Evolutionary conservation across 2,113 vertebrate genomes (phyloP).

Genomic region (Sylvilagus bachmani): DNA sequence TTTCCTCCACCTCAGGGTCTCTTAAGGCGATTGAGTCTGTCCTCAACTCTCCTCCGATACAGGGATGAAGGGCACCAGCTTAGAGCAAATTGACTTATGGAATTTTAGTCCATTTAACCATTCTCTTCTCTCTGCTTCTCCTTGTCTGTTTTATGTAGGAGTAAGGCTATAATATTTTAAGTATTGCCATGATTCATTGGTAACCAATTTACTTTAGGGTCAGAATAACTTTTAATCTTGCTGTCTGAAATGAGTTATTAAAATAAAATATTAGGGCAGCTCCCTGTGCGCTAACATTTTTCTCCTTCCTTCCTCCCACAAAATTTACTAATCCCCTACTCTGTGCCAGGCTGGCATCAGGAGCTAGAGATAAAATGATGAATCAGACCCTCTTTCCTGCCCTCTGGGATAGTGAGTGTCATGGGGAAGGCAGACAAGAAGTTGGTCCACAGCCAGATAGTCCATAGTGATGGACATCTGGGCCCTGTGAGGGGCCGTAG

Average conservation of each 20-base stretch:
- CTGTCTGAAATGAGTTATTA: conserved; percentile 46
- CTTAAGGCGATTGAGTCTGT: conserved; percentile 14
- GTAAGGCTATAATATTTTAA: not conserved
- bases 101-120: not conserved
- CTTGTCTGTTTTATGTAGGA: conserved; percentile 13
- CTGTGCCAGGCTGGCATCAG: not conserved
- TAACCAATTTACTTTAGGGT: conserved; percentile 55
- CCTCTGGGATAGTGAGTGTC: not conserved
- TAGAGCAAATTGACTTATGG: not conserved
- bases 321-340: not conserved
- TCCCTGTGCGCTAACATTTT: conserved; percentile 4
- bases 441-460: not conserved
- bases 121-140: conserved; percentile 22
- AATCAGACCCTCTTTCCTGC: not conserved
- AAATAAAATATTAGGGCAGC: conserved; percentile 60
- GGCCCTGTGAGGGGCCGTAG: not conserved
- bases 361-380: not conserved
- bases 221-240: conserved; percentile 64
- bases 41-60: conserved; percentile 38
- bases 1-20: not conserved
- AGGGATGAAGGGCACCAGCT: not conserved
- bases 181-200: not conserved
- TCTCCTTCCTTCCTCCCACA: not conserved
- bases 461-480: not conserved
- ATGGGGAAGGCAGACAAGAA: not conserved